Evolutionary conservation across 2,888 invertebrate species (phyloP).

Genomic region (Patella pellucida): DNA sequence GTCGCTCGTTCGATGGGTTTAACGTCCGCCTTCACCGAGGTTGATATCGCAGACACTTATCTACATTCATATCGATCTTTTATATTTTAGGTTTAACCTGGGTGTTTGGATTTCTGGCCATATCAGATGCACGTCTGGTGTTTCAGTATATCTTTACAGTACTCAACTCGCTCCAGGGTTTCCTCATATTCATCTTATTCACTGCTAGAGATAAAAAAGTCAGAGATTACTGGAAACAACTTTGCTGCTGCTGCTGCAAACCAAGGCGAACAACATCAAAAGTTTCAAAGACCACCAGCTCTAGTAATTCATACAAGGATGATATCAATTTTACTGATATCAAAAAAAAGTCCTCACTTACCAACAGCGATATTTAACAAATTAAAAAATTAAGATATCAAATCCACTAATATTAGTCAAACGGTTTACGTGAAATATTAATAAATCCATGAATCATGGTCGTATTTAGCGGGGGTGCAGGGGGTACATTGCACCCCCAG

Average conservation of each 20-base stretch:
- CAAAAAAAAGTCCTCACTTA: neutral
- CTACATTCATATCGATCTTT: no score
- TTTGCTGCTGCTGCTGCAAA: slow-evolving; percentile 37
- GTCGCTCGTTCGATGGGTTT: no score
- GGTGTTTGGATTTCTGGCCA: slow-evolving; percentile 66
- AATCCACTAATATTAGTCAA: no score
- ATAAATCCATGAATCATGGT: no score
- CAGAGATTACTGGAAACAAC: slow-evolving; percentile 43
- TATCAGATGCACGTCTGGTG: slow-evolving; percentile 54
- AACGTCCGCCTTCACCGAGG: no score
- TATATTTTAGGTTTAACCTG: slow-evolving; percentile 60
- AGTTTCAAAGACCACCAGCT: no score
- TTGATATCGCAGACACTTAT: no score
- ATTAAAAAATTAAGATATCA: no score
- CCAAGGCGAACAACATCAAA: neutral
- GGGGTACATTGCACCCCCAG: no score
- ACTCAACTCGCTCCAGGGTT: slow-evolving; percentile 60
- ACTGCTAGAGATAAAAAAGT: slow-evolving; percentile 53
- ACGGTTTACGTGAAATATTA: no score
- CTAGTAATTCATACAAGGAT: neutral
- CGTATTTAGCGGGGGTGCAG: no score
- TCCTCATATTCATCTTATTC: slow-evolving; percentile 60
- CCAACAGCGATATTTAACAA: neutral
- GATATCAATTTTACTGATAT: neutral
- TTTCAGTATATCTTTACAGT: slow-evolving; percentile 68